phyloP scores from a whole-genome alignment of 2,113 vertebrate species.

The Neolamprologus devosi region DNA sequence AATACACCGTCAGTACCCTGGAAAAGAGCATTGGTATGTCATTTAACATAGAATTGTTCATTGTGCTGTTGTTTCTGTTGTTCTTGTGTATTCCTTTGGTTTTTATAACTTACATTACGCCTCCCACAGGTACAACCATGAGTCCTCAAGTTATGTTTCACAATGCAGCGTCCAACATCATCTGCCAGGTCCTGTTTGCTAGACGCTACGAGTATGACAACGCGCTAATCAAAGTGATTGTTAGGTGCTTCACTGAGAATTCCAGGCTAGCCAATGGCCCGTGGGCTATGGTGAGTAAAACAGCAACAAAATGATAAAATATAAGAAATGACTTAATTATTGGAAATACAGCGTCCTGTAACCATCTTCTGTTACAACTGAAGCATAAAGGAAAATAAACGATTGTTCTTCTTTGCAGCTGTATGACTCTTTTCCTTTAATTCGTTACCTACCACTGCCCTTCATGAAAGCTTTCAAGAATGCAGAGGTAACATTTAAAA shows the following conservation, averaged over 20 bases:
- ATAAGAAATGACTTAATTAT: neutral
- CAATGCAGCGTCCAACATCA: constrained; percentile 67
- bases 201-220: constrained; percentile 64
- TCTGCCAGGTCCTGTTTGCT: constrained; percentile 71
- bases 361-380: neutral
- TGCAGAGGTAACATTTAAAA: neutral
- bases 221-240: constrained; percentile 23
- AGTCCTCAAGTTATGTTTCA: constrained; percentile 50
- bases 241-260: constrained; percentile 33
- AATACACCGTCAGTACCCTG: constrained; percentile 4
- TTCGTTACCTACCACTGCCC: neutral
- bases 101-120: neutral
- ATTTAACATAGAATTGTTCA: neutral
- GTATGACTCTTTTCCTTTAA: neutral
- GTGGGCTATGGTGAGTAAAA: constrained; percentile 53
- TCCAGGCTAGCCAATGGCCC: constrained; percentile 49
- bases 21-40: constrained; percentile 29
- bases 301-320: neutral
- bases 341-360: neutral
- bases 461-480: constrained; percentile 19
- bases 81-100: neutral
- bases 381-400: neutral
- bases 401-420: neutral
- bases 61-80: neutral
- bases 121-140: constrained; percentile 20